A percentile compares a stretch with the other conserved stretches of the same genome.
Evolutionary conservation across 2,113 vertebrate genomes (phyloP).

Genomic region (Leuciscus idus): DNA sequence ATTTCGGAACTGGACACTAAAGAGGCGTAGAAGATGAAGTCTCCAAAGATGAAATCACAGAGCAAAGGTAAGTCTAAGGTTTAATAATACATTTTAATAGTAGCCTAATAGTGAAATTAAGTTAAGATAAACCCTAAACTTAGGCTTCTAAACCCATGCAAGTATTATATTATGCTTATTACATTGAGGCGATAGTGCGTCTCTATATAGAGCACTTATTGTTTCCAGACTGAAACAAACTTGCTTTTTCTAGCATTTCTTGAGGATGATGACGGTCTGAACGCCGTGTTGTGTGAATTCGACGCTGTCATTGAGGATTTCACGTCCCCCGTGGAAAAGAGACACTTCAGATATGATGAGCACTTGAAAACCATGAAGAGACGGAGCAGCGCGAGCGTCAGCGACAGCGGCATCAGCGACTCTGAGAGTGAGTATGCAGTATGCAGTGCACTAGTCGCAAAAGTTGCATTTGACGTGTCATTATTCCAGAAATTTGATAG

Average conservation of each 20-base stretch:
- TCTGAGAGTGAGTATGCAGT: conserved; percentile 83
- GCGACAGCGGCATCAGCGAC: conserved; percentile 93
- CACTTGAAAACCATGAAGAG: conserved; percentile 91
- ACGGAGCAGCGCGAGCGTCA: conserved; percentile 89
- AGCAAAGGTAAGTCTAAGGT: conserved; percentile 58
- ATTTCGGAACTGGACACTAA: conserved; percentile 1
- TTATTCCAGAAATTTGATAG: background rate
- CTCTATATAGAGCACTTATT: background rate
- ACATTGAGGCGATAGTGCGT: background rate
- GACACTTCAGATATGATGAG: conserved; percentile 89
- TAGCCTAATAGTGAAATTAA: no score
- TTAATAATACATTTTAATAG: background rate
- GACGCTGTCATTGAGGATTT: conserved; percentile 93
- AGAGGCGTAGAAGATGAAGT: conserved; percentile 69
- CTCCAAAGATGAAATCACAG: conserved; percentile 71
- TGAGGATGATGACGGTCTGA: conserved; percentile 74
- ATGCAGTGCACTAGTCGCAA: no score
- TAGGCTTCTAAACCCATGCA: background rate
- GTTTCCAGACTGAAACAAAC: background rate
- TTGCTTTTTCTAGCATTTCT: conserved; percentile 33
- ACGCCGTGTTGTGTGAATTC: conserved; percentile 88
- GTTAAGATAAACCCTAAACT: background rate
- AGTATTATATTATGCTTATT: background rate
- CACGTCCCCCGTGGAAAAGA: conserved; percentile 85
- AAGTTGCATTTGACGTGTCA: background rate